A percentile compares a stretch with the other conserved stretches of the same genome.
These are phyloP conservation scores for Acanthisitta chloris DNA, from an alignment of 2,113 vertebrate genomes.

Conservation along the genomic window DNA sequence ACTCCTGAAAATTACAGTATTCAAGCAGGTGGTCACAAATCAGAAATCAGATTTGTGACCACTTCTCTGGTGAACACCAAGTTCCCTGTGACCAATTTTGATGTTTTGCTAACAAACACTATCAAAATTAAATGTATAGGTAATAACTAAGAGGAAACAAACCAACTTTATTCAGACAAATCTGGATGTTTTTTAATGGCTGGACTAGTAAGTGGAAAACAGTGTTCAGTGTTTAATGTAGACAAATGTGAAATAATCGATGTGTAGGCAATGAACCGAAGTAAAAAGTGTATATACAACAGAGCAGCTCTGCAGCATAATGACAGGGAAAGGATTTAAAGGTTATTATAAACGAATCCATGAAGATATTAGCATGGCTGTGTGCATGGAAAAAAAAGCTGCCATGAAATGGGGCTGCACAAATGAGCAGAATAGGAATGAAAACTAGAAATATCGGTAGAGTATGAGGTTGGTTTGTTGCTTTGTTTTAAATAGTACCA, in stretches of 20 bases:
- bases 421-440: conserved; percentile 10
- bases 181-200: not conserved
- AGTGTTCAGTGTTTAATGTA: conserved; percentile 1
- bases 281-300: not conserved
- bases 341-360: conserved; percentile 47
- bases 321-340: conserved; percentile 46
- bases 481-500: not conserved
- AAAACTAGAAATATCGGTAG: not conserved
- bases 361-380: conserved; percentile 14
- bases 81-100: not conserved
- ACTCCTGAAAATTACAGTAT: not conserved
- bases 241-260: conserved; percentile 50
- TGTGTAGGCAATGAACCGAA: conserved; percentile 30
- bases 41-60: not conserved
- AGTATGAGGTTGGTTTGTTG: not conserved
- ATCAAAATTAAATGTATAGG: not conserved
- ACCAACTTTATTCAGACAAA: not conserved
- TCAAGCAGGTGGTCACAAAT: not conserved
- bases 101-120: not conserved
- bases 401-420: not conserved
- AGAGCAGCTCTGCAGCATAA: conserved; percentile 5
- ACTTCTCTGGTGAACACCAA: not conserved
- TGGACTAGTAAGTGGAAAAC: conserved; percentile 20
- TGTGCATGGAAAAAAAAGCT: not conserved
- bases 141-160: not conserved